These are phyloP conservation scores for Aplocera efformata DNA, from an alignment of 2,888 invertebrate genomes.

Conservation along the genomic window DNA sequence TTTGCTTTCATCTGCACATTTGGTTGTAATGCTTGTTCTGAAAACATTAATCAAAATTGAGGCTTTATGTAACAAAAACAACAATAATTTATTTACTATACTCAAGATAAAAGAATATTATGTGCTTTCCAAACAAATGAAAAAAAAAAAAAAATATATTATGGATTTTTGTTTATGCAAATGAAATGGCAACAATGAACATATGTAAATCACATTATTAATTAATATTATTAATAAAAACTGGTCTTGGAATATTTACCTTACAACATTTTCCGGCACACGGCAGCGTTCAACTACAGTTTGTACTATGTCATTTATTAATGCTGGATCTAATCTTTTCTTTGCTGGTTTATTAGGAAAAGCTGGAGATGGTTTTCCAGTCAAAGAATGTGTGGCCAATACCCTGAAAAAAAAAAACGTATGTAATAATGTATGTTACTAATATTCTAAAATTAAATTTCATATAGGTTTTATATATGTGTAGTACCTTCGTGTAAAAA, in stretches of 20 bases:
- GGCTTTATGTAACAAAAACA: too few relatives aligned
- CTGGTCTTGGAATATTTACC: too few relatives aligned
- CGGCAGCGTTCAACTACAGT: slow-evolving; percentile 63
- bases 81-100: too few relatives aligned
- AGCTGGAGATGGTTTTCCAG: slow-evolving; percentile 80
- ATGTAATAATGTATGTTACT: too few relatives aligned
- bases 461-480: too few relatives aligned
- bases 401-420: slow-evolving; percentile 43
- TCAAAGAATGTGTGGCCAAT: slow-evolving; percentile 78
- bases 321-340: slow-evolving; percentile 60
- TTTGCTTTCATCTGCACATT: slow-evolving; percentile 82
- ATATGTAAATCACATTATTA: too few relatives aligned
- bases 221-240: too few relatives aligned
- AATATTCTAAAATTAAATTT: too few relatives aligned
- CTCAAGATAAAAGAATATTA: too few relatives aligned
- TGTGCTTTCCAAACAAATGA: background rate
- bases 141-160: slow-evolving; percentile 3
- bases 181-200: too few relatives aligned
- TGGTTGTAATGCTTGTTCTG: slow-evolving; percentile 81
- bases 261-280: slow-evolving; percentile 49
- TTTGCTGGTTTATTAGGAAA: slow-evolving; percentile 60
- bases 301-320: slow-evolving; percentile 75
- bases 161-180: background rate
- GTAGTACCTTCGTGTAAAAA: slow-evolving; percentile 72
- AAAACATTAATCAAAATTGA: slow-evolving; percentile 13